Evolutionary conservation across 2,113 vertebrate genomes (phyloP).

Genomic region (Heptranchias perlo): DNA sequence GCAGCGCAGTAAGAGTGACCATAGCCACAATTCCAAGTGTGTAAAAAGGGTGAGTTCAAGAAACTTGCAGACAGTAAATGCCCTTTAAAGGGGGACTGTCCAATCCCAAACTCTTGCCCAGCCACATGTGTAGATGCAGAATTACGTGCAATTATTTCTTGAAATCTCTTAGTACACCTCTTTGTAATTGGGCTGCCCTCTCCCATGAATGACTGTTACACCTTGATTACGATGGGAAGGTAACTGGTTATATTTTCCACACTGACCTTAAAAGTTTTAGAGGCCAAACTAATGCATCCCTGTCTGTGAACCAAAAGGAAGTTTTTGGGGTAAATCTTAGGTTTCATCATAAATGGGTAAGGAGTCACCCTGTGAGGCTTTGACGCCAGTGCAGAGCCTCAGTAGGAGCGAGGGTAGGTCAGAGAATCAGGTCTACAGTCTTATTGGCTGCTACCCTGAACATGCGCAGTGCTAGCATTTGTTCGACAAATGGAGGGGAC

Average conservation of each 20-base stretch:
- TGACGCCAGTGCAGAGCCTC: background rate
- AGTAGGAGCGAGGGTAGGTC: background rate
- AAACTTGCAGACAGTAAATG: background rate
- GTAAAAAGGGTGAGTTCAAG: background rate
- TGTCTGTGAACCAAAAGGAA: background rate
- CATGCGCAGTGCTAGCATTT: background rate
- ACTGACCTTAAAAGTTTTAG: background rate
- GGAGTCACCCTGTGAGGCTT: background rate
- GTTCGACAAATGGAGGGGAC: background rate
- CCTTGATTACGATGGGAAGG: background rate
- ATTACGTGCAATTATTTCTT: background rate
- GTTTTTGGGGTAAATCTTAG: background rate
- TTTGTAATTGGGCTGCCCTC: background rate
- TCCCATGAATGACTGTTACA: background rate
- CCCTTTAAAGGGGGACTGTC: background rate
- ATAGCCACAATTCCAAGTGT: background rate
- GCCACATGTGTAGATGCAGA: background rate
- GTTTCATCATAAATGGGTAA: background rate
- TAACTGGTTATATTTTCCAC: background rate
- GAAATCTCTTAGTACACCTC: background rate
- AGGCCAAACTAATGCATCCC: background rate
- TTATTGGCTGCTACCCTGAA: background rate
- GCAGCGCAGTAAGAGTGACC: background rate
- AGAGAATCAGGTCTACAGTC: background rate
- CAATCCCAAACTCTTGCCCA: background rate